These are phyloP conservation scores for Crocuta crocuta DNA, from an alignment of 2,113 vertebrate genomes.

Conservation along the genomic window DNA sequence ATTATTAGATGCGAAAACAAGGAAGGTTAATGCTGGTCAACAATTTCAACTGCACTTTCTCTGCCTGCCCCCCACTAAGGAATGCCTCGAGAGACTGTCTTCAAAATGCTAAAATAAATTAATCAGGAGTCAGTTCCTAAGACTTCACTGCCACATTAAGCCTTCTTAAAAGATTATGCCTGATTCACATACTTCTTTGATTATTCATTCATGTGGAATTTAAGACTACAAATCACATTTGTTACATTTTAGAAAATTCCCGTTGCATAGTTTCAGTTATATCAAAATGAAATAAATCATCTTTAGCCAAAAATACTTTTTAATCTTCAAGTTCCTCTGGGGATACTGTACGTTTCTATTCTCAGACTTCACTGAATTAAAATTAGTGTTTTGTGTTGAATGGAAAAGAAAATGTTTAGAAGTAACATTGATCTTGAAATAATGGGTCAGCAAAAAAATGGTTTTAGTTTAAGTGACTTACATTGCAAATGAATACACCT, in stretches of 20 bases:
- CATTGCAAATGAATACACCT: background rate
- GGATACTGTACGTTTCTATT: slow-evolving; percentile 55
- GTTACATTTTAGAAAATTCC: slow-evolving; percentile 70
- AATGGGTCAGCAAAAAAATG: slow-evolving; percentile 17
- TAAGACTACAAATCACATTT: slow-evolving; percentile 70
- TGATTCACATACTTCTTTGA: slow-evolving; percentile 65
- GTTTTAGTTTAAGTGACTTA: slow-evolving; percentile 50
- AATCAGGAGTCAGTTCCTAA: slow-evolving; percentile 23
- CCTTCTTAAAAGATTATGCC: slow-evolving; percentile 73
- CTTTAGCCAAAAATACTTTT: slow-evolving; percentile 64
- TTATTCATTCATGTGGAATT: slow-evolving; percentile 75
- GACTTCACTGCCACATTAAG: slow-evolving; percentile 50
- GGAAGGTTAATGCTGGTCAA: background rate
- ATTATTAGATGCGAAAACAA: background rate
- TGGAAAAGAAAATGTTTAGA: slow-evolving; percentile 51
- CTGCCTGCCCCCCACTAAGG: background rate
- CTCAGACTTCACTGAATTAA: slow-evolving; percentile 62
- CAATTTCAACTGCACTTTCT: background rate
- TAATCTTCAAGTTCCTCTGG: slow-evolving; percentile 63
- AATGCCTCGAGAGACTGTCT: background rate
- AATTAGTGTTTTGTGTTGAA: slow-evolving; percentile 42
- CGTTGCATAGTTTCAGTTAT: slow-evolving; percentile 59
- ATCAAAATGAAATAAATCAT: slow-evolving; percentile 75
- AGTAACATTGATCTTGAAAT: slow-evolving; percentile 20
- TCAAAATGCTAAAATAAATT: slow-evolving; percentile 62